These are phyloP conservation scores for Camptogramma bilineatum DNA, from an alignment of 2,888 invertebrate genomes.

Conservation along the genomic window DNA sequence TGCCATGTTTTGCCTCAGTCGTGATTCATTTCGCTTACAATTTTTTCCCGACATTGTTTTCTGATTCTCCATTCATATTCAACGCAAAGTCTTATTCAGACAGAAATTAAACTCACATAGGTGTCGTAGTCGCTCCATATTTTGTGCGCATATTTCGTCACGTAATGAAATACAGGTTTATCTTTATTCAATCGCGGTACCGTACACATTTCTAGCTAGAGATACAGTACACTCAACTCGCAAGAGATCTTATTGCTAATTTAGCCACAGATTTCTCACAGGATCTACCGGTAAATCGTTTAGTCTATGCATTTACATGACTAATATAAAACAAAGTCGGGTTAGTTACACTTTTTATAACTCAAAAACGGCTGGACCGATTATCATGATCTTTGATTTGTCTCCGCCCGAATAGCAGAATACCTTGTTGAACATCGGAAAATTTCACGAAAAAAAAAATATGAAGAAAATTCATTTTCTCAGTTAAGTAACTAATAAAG, in stretches of 20 bases:
- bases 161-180: conserved; percentile 42
- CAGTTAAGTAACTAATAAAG: no score
- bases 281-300: background rate
- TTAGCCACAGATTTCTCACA: background rate
- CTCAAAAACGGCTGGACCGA: no score
- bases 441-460: no score
- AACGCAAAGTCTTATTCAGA: conserved; percentile 59
- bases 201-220: conserved; percentile 5
- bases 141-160: conserved; percentile 34
- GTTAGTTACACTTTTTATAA: no score
- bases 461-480: no score
- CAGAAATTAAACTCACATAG: conserved; percentile 49
- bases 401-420: no score
- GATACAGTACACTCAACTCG: background rate
- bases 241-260: background rate
- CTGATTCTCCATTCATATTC: conserved; percentile 54
- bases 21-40: conserved; percentile 18
- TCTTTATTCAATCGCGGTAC: conserved; percentile 42
- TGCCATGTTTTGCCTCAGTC: no score
- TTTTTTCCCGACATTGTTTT: conserved; percentile 46
- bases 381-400: no score
- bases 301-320: no score
- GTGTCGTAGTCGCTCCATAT: conserved; percentile 22
- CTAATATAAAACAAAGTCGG: no score
- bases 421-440: no score